Conservation (phyloP, 2,113 vertebrate genomes). For the Nesogale talazaci region DNA sequence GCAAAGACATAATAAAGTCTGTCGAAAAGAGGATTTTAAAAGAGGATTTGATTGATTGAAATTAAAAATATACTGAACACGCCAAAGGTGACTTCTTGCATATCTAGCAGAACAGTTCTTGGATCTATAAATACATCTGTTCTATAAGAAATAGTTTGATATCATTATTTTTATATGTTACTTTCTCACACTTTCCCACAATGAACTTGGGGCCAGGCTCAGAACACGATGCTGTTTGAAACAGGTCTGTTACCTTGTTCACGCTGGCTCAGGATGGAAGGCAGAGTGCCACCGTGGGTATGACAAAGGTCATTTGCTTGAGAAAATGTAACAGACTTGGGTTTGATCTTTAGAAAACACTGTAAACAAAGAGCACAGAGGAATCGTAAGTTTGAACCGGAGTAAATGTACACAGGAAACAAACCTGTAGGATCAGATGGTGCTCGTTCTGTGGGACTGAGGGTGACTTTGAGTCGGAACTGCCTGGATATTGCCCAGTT, state of each 20-base stretch:
- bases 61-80: slow-evolving; percentile 55
- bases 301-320: slow-evolving; percentile 88
- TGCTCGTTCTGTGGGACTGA: not conserved
- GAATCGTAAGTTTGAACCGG: slow-evolving; percentile 3
- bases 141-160: slow-evolving; percentile 11
- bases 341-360: slow-evolving; percentile 90
- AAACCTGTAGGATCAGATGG: not conserved
- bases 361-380: slow-evolving; percentile 82
- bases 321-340: slow-evolving; percentile 80
- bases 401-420: not conserved
- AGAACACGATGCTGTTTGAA: slow-evolving; percentile 35
- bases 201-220: not conserved
- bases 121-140: not conserved
- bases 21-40: slow-evolving; percentile 67
- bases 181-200: not conserved
- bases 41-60: slow-evolving; percentile 48
- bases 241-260: slow-evolving; percentile 91
- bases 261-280: slow-evolving; percentile 90
- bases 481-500: too few species aligned
- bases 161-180: slow-evolving; percentile 6
- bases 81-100: not conserved
- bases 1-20: slow-evolving; percentile 95
- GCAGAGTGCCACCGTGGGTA: slow-evolving; percentile 89
- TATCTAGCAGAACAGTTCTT: slow-evolving; percentile 47
- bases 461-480: too few species aligned